These are phyloP conservation scores for Glyphotaelius pellucidus DNA, from an alignment of 2,888 invertebrate genomes.

Conservation along the genomic window DNA sequence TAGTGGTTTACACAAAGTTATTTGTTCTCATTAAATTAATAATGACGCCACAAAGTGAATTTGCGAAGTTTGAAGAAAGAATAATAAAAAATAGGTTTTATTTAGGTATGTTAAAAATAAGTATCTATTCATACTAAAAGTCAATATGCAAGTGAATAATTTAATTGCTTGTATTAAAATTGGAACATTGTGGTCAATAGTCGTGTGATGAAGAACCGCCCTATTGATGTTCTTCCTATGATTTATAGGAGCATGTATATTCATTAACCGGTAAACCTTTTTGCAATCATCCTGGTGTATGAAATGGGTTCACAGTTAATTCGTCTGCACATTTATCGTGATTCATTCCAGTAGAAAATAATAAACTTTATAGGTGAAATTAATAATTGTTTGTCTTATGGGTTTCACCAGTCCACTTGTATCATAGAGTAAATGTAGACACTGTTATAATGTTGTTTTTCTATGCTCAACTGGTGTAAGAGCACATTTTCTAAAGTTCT, in stretches of 20 bases:
- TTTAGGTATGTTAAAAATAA: background rate
- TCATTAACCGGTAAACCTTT: conserved; percentile 44
- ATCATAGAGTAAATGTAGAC: background rate
- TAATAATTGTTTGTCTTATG: background rate
- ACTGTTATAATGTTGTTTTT: background rate
- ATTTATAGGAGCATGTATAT: conserved; percentile 45
- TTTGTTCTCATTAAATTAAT: too few species aligned
- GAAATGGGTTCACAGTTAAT: conserved; percentile 17
- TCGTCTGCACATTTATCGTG: conserved; percentile 22
- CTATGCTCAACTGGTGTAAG: background rate
- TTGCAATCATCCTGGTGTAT: conserved; percentile 37
- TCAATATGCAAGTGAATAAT: background rate
- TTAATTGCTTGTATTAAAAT: background rate
- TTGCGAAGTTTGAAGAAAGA: too few species aligned
- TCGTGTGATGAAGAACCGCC: conserved; percentile 52
- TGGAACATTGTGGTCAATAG: background rate
- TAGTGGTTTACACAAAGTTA: too few species aligned
- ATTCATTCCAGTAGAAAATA: background rate
- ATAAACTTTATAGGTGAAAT: background rate
- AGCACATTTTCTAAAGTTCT: background rate
- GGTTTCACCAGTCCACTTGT: background rate
- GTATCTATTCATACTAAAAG: background rate
- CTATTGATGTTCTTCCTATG: conserved; percentile 53
- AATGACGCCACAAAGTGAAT: too few species aligned
- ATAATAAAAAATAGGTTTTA: background rate